These are phyloP conservation scores for Branchellion lobata DNA, from an alignment of 2,888 invertebrate genomes.

Conservation along the genomic window DNA sequence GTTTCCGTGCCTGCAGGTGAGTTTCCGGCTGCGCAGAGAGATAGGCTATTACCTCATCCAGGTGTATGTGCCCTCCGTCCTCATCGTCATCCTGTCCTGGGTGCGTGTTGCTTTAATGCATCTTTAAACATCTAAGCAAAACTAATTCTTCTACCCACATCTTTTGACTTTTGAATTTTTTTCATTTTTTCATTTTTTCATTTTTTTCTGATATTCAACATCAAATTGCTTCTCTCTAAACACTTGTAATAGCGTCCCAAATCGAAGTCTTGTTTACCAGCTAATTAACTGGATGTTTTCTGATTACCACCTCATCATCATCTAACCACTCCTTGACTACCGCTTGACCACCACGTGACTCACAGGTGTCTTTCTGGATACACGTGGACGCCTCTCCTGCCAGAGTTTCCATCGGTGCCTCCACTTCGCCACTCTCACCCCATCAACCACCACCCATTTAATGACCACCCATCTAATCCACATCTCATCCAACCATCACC, in stretches of 20 bases:
- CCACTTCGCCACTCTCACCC: background rate
- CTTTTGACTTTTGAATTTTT: background rate
- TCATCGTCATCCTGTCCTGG: slow-evolving; percentile 40
- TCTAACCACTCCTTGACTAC: too few species aligned
- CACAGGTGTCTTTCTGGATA: slow-evolving; percentile 38
- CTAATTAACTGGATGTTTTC: too few species aligned
- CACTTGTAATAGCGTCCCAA: too few species aligned
- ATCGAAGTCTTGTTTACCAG: too few species aligned
- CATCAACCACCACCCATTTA: too few species aligned
- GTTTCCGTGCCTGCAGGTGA: slow-evolving; percentile 28
- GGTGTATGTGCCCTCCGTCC: slow-evolving; percentile 35
- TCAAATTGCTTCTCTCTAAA: too few species aligned
- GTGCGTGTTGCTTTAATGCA: background rate
- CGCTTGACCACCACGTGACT: too few species aligned
- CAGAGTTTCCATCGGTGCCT: slow-evolving; percentile 30
- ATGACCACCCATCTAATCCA: too few species aligned
- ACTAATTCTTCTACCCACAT: too few species aligned
- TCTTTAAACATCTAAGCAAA: too few species aligned
- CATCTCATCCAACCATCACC: too few species aligned
- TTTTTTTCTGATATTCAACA: background rate
- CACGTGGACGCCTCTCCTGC: slow-evolving; percentile 40
- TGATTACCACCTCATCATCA: too few species aligned
- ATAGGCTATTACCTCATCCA: slow-evolving; percentile 40
- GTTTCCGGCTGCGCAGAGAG: slow-evolving; percentile 12
- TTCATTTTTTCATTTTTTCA: background rate